Evolutionary conservation across 2,888 invertebrate species (phyloP).

Genomic region (Xylota sylvarum): DNA sequence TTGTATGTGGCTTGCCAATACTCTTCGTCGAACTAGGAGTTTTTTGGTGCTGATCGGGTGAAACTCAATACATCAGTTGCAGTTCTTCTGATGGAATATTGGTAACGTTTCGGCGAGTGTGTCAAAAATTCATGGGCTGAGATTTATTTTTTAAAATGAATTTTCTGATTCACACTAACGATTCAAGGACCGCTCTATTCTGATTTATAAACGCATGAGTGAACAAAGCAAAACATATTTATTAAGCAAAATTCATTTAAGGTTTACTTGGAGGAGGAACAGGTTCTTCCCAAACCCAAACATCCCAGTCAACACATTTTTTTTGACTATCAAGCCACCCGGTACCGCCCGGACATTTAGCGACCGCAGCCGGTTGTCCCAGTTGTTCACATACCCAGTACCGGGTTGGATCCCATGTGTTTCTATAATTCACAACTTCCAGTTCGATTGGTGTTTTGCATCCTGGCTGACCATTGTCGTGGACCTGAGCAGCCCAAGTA

Average conservation of each 20-base stretch:
- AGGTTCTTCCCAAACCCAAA: constrained; percentile 80
- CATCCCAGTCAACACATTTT: constrained; percentile 80
- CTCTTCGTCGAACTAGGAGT: too few relatives aligned
- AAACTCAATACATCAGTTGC: too few relatives aligned
- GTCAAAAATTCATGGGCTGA: too few relatives aligned
- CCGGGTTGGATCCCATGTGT: constrained; percentile 81
- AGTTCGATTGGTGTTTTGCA: constrained; percentile 80
- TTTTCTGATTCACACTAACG: too few relatives aligned
- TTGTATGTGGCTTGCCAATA: too few relatives aligned
- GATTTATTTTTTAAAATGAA: too few relatives aligned
- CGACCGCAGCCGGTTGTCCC: neutral
- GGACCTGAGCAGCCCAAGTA: constrained; percentile 13
- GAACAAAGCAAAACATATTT: constrained; percentile 30
- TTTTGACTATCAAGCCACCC: constrained; percentile 46
- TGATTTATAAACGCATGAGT: too few relatives aligned
- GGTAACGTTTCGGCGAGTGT: too few relatives aligned
- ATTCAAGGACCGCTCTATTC: too few relatives aligned
- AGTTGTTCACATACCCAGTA: constrained; percentile 79
- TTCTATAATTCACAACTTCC: constrained; percentile 78
- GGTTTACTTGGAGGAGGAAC: constrained; percentile 78
- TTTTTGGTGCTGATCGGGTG: too few relatives aligned
- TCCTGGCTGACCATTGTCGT: constrained; percentile 80
- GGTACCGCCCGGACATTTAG: constrained; percentile 10
- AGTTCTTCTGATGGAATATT: too few relatives aligned
- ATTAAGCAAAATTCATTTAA: constrained; percentile 3